These are phyloP conservation scores for Drosophila tropicalis DNA, from an alignment of 1,140 invertebrate genomes.

Conservation along the genomic window DNA sequence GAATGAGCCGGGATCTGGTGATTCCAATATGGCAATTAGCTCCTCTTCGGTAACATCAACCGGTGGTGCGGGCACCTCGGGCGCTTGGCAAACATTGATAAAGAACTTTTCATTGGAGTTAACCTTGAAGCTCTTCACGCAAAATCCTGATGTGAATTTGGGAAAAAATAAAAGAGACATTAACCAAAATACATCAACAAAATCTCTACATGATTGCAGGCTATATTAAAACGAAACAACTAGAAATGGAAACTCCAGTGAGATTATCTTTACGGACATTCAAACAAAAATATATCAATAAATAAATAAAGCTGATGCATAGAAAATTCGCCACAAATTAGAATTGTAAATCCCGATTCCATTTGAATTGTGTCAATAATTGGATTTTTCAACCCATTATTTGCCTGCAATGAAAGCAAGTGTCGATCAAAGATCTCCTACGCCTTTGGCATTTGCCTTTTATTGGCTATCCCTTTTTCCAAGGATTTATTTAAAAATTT, in stretches of 20 bases:
- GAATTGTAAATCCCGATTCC: no score
- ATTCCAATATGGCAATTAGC: conserved; percentile 88
- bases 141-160: conserved; percentile 87
- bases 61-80: conserved; percentile 91
- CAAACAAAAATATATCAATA: not conserved
- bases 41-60: conserved; percentile 91
- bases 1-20: conserved; percentile 88
- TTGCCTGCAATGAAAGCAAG: not conserved
- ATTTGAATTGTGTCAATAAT: no score
- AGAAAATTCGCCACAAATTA: not conserved
- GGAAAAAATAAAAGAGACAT: not conserved
- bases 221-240: not conserved
- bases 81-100: conserved; percentile 90
- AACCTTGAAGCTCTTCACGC: conserved; percentile 90
- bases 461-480: not conserved
- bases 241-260: not conserved
- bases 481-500: not conserved
- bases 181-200: not conserved
- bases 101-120: conserved; percentile 89
- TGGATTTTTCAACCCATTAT: not conserved
- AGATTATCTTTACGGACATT: not conserved
- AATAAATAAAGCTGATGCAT: not conserved
- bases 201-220: no score
- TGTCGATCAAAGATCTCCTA: not conserved
- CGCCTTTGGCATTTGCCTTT: not conserved